A percentile compares a stretch with the other conserved stretches of the same genome.
phyloP scores from a whole-genome alignment of 2,113 vertebrate species.

The Gallinago paraguaiae region DNA sequence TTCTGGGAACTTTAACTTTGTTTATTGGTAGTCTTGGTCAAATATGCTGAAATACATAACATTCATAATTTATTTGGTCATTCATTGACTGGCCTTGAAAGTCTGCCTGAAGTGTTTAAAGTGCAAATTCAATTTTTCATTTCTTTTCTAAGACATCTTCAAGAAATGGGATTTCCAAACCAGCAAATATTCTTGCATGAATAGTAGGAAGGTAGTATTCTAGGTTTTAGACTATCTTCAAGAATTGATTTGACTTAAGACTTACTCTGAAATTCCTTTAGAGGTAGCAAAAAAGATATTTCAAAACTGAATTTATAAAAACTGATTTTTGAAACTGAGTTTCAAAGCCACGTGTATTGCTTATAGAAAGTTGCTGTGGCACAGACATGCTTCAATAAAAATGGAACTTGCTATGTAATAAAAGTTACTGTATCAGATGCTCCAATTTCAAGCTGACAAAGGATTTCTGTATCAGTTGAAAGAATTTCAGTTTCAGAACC shows the following conservation, averaged over 20 bases:
- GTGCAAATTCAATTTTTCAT: background rate
- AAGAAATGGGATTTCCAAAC: background rate
- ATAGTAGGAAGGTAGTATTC: background rate
- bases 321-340: background rate
- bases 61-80: slow-evolving; percentile 13
- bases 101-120: slow-evolving; percentile 12
- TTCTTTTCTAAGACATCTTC: slow-evolving; percentile 16
- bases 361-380: background rate
- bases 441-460: slow-evolving; percentile 9
- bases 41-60: slow-evolving; percentile 8
- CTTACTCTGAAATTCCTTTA: background rate
- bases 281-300: background rate
- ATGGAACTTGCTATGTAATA: background rate
- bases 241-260: background rate
- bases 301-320: background rate
- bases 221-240: background rate
- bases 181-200: background rate
- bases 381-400: background rate
- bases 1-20: slow-evolving; percentile 32
- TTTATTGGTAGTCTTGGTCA: slow-evolving; percentile 36
- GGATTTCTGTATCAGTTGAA: slow-evolving; percentile 35
- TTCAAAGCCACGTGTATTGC: background rate
- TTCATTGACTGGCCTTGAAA: background rate
- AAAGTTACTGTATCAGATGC: background rate
- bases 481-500: background rate